Base-by-base conservation (phyloP, 2,888 invertebrate species). In the Aleiodes testaceus region DNA sequence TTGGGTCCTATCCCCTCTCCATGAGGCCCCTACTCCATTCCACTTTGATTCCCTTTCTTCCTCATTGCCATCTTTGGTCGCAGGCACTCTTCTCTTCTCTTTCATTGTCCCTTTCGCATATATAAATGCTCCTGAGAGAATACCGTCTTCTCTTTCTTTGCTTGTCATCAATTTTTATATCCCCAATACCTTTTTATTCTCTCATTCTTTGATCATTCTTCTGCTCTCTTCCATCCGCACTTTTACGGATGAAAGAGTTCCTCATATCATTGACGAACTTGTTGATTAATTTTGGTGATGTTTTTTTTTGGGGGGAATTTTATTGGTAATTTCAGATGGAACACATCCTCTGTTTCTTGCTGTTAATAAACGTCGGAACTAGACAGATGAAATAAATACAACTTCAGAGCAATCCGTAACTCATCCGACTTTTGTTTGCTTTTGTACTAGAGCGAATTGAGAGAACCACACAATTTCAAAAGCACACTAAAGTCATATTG, bases 41-140 rank as follows among this genome's bases (percentile, higher is more conserved):
- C 71, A 65, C 66, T 18, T 61, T 18, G 4, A 50, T 45, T 67
- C 61, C 72, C 73, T 52, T 66, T 74, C 70, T 72, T 72, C 75
- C 69, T 74, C 72, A 74, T 73, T 74, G 70, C 74, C 77, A 75
- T 75, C 72, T 77, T 77, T 75, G 75, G 74, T 75, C 70, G 53
- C 74, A 69, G 71, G 74, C 72, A 74, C 36, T 59, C 74, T 75
- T 72, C 64, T 50, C 69, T 47, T 69, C 53, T 69, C 61, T 45
- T 66, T 63, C 18, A 44, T 47, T 52, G 66, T 69, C 68, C 36
- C 6, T 61, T 30, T 22, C 16, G 42, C 61, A 61, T 44, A 45
- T 49, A 42, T 66, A 50, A 42, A 50, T 7, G 55, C 9, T 20
- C 36, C 52, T 26, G 7, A n/a, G 47, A 11, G 12, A 4, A 18